Evolutionary conservation across 2,888 invertebrate genomes (phyloP), one percentile per base, ranked within the genome.

Genomic region (Danaus chrysippus): DNA sequence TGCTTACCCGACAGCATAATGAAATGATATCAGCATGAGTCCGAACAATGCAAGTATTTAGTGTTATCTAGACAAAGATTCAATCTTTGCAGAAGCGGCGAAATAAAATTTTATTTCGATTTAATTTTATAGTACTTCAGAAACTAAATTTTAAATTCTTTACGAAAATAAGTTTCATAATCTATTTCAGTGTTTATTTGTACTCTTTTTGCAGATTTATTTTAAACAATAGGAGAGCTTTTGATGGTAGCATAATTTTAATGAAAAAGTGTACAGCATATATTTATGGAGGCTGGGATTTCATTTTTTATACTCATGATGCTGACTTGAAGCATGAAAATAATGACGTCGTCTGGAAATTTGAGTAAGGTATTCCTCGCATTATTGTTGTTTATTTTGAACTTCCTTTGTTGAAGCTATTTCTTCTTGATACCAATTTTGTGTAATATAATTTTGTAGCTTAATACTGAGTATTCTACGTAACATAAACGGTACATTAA

Each of bases 1-100:
- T 76, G 77, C 77, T 77, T 75, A 78, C 76, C 72, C 76, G 68
- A 60, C 72, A 72, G 75, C 74, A 68, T 75, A 73, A 76, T 76
- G 76, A 75, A 80, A 79, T 72, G 70, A 73, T 71, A 73, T 76
- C 66, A 65, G 59, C 61, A 63, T 59, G 54, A 65, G 59, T 56
- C 59, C 57, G 63, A 66, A 62, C 65, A 66, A 62, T 62, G 59
- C 54, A 44, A 62, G 68, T 68, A 68, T 66, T 71, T 70, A 63
- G 66, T 69, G 63, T 49, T 67, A 65, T 70, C 60, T 64, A 63
- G 56, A 56, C 66, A 69, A 68, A 69, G 66, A 68, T 63, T 65
- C 59, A 65, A n/a, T 58, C 52, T 58, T 55, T 59, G 53, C 59
- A 65, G 65, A 67, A 43, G 53, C 56, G 67, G 54, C 63, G 62